Percentiles rank a stretch among this genome's conserved stretches.
These are phyloP conservation scores for Microctenopoma lineatum DNA, from an alignment of 2,797 vertebrate genomes.

Conservation along the genomic window DNA sequence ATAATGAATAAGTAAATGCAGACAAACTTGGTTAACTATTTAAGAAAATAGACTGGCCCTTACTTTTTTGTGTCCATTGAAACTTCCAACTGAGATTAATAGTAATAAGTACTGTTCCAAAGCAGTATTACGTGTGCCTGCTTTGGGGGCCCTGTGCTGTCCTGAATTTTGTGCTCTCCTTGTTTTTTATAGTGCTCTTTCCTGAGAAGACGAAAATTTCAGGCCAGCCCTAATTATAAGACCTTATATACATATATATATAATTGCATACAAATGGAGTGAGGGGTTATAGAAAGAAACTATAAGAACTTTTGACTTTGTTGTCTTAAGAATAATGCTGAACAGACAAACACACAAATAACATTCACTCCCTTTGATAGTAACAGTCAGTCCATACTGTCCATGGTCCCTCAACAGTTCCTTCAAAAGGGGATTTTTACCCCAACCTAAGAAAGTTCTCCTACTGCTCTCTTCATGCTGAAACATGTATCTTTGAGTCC, in stretches of 20 bases:
- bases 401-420: conserved; percentile 80
- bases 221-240: conserved; percentile 56
- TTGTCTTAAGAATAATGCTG: conserved; percentile 58
- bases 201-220: conserved; percentile 72
- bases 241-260: conserved; percentile 18
- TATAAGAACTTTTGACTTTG: conserved; percentile 18
- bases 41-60: conserved; percentile 71
- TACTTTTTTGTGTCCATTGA: conserved; percentile 54
- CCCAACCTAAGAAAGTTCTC: conserved; percentile 69
- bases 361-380: conserved; percentile 76
- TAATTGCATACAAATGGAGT: conserved; percentile 25
- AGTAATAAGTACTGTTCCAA: conserved; percentile 55
- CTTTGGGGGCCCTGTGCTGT: conserved; percentile 72
- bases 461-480: conserved; percentile 78
- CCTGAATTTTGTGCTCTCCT: conserved; percentile 69
- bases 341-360: conserved; percentile 64
- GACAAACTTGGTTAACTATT: conserved; percentile 66
- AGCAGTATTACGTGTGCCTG: conserved; percentile 52
- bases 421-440: conserved; percentile 66
- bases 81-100: conserved; percentile 40
- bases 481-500: conserved; percentile 83
- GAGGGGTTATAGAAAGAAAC: conserved; percentile 29
- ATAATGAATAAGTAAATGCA: conserved; percentile 81
- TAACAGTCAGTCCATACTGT: conserved; percentile 82
- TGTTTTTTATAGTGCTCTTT: conserved; percentile 69